Conservation (phyloP, 1,140 invertebrate species). For the Hyposmocoma kahamanoa region DNA sequence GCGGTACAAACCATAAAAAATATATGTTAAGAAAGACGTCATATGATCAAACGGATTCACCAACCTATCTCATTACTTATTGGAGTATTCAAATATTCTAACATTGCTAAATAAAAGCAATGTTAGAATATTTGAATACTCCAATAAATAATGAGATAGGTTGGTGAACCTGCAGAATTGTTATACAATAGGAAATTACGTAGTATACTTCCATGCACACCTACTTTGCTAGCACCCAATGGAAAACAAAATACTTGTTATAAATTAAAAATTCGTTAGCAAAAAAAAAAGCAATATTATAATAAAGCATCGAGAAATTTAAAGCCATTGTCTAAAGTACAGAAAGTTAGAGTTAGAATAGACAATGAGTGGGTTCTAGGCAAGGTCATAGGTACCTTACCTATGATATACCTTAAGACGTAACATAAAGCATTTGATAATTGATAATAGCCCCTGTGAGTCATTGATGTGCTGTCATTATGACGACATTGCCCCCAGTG, state of each 20-base stretch:
- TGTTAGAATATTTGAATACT: not conserved
- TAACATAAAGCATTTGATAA: constrained; percentile 6
- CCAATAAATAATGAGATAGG: not conserved
- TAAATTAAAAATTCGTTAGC: constrained; percentile 1
- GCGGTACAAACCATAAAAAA: not conserved
- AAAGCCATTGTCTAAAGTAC: not conserved
- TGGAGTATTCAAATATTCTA: constrained; percentile 27
- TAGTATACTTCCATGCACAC: not conserved
- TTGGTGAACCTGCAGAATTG: not conserved
- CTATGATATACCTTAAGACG: not conserved
- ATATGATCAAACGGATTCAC: not conserved
- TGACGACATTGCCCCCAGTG: not conserved
- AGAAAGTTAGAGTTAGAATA: constrained; percentile 9
- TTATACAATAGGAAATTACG: not conserved
- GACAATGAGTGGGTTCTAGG: constrained; percentile 8
- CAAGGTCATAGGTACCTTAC: not conserved
- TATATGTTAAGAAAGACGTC: constrained; percentile 1
- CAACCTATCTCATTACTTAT: constrained; percentile 20
- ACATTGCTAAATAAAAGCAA: constrained; percentile 6
- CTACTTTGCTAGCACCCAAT: not conserved
- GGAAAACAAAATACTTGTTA: not conserved
- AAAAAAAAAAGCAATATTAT: constrained; percentile 1
- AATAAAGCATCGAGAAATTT: constrained; percentile 1
- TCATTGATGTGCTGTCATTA: not conserved
- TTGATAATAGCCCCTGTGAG: not conserved